Evolutionary conservation across 1,140 invertebrate genomes (phyloP).

Genomic region (Temnothorax curvispinosus): DNA sequence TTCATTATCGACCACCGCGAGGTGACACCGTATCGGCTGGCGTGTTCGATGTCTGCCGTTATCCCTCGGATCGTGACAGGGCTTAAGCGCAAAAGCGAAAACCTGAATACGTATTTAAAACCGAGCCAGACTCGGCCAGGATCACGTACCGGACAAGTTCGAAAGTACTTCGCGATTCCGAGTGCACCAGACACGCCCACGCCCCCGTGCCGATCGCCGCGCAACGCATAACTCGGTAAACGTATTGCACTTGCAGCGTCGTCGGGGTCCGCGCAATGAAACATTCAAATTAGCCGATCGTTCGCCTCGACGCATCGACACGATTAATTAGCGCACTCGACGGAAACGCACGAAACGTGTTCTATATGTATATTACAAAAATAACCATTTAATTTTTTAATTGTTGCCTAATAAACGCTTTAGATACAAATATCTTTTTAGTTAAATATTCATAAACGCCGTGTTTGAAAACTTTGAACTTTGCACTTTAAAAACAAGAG

Average conservation of each 20-base stretch:
- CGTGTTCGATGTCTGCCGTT: slow-evolving; percentile 22
- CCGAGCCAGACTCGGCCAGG: slow-evolving; percentile 17
- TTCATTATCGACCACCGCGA: slow-evolving; percentile 65
- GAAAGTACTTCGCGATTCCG: slow-evolving; percentile 59
- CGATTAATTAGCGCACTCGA: neutral
- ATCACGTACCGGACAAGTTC: slow-evolving; percentile 64
- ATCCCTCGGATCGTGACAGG: slow-evolving; percentile 59
- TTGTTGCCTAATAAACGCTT: neutral
- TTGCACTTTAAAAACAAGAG: neutral
- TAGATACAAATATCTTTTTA: neutral
- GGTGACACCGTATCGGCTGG: slow-evolving; percentile 48
- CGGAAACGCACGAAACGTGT: neutral
- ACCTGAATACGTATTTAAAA: slow-evolving; percentile 66
- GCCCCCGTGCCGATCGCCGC: neutral
- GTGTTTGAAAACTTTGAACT: neutral
- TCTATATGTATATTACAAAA: neutral
- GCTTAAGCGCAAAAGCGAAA: slow-evolving; percentile 60
- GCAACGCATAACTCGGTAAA: neutral
- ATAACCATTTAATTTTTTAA: neutral
- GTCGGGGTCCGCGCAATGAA: neutral
- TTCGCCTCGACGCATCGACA: slow-evolving; percentile 20
- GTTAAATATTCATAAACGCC: neutral
- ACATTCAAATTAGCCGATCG: slow-evolving; percentile 40
- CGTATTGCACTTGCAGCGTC: slow-evolving; percentile 41
- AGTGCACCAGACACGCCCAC: slow-evolving; percentile 48